A percentile compares a stretch with the other conserved stretches of the same genome.
These are phyloP conservation scores for Balearica regulorum DNA, from an alignment of 2,797 vertebrate species.

Conservation along the genomic window DNA sequence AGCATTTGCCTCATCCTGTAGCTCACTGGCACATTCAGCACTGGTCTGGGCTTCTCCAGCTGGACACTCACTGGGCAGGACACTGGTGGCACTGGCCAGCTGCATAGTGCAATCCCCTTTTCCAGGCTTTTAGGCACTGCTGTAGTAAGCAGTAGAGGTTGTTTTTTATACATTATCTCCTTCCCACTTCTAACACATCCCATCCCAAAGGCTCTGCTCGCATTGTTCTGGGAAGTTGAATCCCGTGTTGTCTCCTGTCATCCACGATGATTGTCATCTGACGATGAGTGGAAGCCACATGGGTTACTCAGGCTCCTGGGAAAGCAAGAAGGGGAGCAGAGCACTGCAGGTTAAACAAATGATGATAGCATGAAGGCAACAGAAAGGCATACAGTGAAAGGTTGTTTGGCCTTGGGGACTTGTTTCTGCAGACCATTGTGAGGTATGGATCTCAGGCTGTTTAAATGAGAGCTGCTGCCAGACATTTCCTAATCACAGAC, in stretches of 20 bases:
- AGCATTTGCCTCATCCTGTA: neutral
- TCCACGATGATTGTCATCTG: neutral
- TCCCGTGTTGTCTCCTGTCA: neutral
- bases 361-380: neutral
- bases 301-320: neutral
- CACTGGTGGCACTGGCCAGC: neutral
- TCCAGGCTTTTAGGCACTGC: neutral
- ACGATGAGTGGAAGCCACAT: neutral
- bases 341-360: neutral
- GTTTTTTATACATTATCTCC: neutral
- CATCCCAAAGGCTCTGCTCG: neutral
- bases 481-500: neutral
- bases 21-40: neutral
- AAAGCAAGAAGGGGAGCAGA: neutral
- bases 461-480: neutral
- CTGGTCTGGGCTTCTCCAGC: neutral
- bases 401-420: neutral
- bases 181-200: neutral
- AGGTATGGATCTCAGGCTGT: neutral
- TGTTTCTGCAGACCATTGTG: neutral
- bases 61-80: neutral
- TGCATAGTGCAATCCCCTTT: neutral
- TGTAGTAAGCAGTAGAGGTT: neutral
- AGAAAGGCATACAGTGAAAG: neutral
- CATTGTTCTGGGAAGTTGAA: neutral